Percentiles rank a stretch among this genome's conserved stretches.
phyloP scores from a whole-genome alignment of 2,797 vertebrate species.

The Tiaroga cobitis region DNA sequence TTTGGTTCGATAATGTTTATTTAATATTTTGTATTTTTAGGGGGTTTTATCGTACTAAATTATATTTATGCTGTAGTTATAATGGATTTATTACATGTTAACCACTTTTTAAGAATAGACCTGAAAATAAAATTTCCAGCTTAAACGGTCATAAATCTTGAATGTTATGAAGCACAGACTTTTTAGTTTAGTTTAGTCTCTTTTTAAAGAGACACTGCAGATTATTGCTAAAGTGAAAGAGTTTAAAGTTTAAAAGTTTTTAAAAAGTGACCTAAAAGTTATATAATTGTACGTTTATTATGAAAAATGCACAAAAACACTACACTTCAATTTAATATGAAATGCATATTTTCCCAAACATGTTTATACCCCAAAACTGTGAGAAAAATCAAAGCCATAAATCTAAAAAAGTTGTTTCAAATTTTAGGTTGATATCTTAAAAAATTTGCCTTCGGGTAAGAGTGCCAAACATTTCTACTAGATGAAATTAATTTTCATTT shows the following conservation, averaged over 20 bases:
- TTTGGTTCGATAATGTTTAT: too few relatives aligned
- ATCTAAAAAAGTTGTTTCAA: not conserved
- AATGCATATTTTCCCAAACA: not conserved
- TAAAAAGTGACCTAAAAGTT: not conserved
- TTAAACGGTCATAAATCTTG: too few relatives aligned
- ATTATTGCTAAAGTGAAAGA: not conserved
- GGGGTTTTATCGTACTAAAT: not conserved
- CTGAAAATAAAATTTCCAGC: not conserved
- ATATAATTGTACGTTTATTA: not conserved
- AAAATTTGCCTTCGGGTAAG: rapidly evolving
- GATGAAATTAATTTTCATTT: not conserved
- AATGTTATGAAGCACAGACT: too few relatives aligned
- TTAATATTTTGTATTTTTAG: too few relatives aligned
- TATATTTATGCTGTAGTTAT: not conserved
- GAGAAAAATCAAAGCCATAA: not conserved
- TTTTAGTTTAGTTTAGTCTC: not conserved
- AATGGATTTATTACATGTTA: not conserved
- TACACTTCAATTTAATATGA: not conserved
- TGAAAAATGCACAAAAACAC: not conserved
- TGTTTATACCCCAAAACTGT: not conserved
- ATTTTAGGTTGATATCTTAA: not conserved
- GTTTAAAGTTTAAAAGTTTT: not conserved
- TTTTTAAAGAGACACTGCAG: not conserved
- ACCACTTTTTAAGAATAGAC: not conserved
- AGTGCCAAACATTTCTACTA: not conserved